Percentiles rank a stretch among this genome's conserved stretches.
These are phyloP conservation scores for Disparrhopalites patrizii DNA, from an alignment of 2,888 invertebrate species.

Conservation along the genomic window DNA sequence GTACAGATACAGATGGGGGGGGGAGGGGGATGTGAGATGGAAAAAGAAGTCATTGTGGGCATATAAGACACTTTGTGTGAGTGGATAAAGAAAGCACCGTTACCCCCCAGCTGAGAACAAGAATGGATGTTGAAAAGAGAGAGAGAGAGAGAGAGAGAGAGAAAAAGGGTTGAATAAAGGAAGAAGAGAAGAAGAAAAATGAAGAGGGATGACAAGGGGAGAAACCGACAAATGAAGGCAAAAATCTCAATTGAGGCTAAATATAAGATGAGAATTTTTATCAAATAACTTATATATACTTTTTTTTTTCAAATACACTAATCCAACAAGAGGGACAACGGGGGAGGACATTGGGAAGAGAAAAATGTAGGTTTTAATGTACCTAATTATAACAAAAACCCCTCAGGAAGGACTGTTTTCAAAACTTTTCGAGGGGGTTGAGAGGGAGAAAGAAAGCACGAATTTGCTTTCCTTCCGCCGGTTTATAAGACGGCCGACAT, in stretches of 20 bases:
- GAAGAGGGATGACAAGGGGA: conserved; percentile 28
- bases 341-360: neutral
- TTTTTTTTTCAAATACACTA: too few relatives aligned
- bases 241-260: conserved; percentile 25
- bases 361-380: conserved; percentile 19
- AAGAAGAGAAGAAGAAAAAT: conserved; percentile 31
- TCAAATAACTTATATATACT: neutral
- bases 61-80: neutral
- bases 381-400: conserved; percentile 17
- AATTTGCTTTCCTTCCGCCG: neutral
- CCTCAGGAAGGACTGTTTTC: too few relatives aligned
- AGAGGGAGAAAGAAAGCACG: conserved; percentile 6
- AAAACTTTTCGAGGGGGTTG: conserved; percentile 1
- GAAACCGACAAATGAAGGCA: conserved; percentile 31
- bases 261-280: conserved; percentile 18
- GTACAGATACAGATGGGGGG: too few relatives aligned
- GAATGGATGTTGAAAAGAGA: too few relatives aligned
- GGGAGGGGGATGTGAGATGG: too few relatives aligned
- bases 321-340: conserved; percentile 3
- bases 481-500: conserved; percentile 14
- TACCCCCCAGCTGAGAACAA: conserved; percentile 30
- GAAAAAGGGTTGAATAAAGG: conserved; percentile 25
- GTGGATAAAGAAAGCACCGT: conserved; percentile 24
- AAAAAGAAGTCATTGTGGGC: neutral
- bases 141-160: too few relatives aligned